Conservation (phyloP, 2,888 invertebrate genomes). For the Harpagoxenus sublaevis region DNA sequence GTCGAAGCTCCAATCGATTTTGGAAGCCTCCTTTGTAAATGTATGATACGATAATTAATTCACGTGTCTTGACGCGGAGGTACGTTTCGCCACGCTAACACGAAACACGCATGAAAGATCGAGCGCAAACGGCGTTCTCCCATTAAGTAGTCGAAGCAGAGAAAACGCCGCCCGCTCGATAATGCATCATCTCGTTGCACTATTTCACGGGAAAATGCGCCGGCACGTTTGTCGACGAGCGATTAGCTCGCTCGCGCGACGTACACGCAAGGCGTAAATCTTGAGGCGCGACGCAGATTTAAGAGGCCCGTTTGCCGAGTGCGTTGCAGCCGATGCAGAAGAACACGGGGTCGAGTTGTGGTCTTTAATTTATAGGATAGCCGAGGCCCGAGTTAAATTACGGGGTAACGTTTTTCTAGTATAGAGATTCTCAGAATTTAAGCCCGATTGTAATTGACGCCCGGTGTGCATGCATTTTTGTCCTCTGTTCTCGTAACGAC, state of each 20-base stretch:
- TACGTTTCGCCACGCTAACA: constrained; percentile 10
- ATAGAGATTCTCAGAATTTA: constrained; percentile 72
- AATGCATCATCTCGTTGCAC: constrained; percentile 52
- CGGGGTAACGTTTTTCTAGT: constrained; percentile 70
- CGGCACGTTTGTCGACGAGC: constrained; percentile 46
- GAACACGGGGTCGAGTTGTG: constrained; percentile 77
- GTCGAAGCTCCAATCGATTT: background rate
- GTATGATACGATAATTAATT: constrained; percentile 40
- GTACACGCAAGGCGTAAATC: constrained; percentile 76
- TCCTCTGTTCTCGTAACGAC: constrained; percentile 48
- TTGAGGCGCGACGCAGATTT: constrained; percentile 72
- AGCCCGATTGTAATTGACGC: constrained; percentile 64
- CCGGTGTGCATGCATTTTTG: constrained; percentile 30
- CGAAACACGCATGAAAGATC: constrained; percentile 40
- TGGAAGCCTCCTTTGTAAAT: background rate
- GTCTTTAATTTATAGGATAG: constrained; percentile 78
- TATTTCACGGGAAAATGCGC: constrained; percentile 41
- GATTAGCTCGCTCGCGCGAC: constrained; percentile 71
- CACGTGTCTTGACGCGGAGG: constrained; percentile 5
- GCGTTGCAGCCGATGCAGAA: constrained; percentile 63
- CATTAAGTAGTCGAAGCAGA: constrained; percentile 44
- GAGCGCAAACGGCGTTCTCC: constrained; percentile 17
- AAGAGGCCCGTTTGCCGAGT: constrained; percentile 59
- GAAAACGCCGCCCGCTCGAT: constrained; percentile 40
- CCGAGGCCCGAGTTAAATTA: constrained; percentile 46